Evolutionary conservation across 2,888 invertebrate species (phyloP).

Genomic region (Nebria salina): DNA sequence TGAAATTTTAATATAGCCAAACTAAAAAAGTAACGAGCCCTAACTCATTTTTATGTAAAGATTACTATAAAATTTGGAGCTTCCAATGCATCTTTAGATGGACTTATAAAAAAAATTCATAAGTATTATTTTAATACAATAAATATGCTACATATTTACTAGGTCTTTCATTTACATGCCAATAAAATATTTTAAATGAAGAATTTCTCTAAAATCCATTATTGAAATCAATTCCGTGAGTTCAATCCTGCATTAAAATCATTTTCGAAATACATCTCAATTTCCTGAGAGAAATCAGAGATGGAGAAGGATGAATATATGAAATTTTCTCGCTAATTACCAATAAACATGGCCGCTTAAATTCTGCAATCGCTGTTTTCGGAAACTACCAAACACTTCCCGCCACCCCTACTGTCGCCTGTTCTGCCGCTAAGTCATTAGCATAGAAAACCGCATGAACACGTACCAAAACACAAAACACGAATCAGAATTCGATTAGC

Average conservation of each 20-base stretch:
- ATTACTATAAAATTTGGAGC: background rate
- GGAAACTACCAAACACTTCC: background rate
- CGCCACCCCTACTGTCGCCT: background rate
- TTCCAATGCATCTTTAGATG: background rate
- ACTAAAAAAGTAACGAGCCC: background rate
- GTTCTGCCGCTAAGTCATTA: slow-evolving; percentile 36
- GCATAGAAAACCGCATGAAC: slow-evolving; percentile 44
- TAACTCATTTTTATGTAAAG: background rate
- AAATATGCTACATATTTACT: too few relatives aligned
- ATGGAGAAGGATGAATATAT: background rate
- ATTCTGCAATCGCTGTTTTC: background rate
- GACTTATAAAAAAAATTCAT: too few relatives aligned
- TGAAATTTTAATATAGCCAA: slow-evolving; percentile 39
- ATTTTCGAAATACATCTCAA: background rate
- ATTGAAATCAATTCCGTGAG: background rate
- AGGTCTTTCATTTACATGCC: too few relatives aligned
- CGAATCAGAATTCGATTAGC: slow-evolving; percentile 47
- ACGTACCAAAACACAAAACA: slow-evolving; percentile 28
- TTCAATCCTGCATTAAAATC: background rate
- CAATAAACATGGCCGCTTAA: slow-evolving; percentile 9
- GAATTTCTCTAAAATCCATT: background rate
- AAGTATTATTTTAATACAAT: too few relatives aligned
- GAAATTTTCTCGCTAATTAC: slow-evolving; percentile 11
- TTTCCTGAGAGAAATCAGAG: background rate
- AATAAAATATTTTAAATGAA: background rate